A percentile compares a stretch with the other conserved stretches of the same genome.
These are phyloP conservation scores for Nymphalis polychloros DNA, from an alignment of 2,888 invertebrate species.

Conservation along the genomic window DNA sequence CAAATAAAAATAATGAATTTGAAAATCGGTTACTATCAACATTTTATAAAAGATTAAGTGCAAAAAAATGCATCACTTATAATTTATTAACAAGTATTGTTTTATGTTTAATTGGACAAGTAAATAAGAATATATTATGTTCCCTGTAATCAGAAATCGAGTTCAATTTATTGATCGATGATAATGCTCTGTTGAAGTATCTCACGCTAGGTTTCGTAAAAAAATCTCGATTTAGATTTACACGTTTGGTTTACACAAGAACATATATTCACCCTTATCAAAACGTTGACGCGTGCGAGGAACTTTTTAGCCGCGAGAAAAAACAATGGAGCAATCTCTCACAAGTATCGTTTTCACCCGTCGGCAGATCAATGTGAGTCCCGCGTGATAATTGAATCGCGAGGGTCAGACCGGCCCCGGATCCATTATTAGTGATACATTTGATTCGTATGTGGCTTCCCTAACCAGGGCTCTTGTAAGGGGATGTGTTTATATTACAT, in stretches of 20 bases:
- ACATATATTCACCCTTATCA: slow-evolving; percentile 46
- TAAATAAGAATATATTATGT: neutral
- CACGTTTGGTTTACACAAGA: slow-evolving; percentile 35
- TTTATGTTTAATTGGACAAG: neutral
- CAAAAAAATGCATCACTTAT: too few species aligned
- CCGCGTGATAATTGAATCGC: slow-evolving; percentile 77
- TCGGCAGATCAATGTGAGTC: slow-evolving; percentile 68
- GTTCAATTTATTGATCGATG: neutral
- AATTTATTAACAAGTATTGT: too few species aligned
- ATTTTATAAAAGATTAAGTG: too few species aligned
- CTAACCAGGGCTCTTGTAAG: slow-evolving; percentile 45
- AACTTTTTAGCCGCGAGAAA: slow-evolving; percentile 80
- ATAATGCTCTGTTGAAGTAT: slow-evolving; percentile 10
- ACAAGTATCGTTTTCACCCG: slow-evolving; percentile 81
- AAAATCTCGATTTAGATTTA: slow-evolving; percentile 21
- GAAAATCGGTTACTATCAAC: too few species aligned
- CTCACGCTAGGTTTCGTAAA: slow-evolving; percentile 16
- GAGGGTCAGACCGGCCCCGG: slow-evolving; percentile 64
- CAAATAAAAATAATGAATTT: too few species aligned
- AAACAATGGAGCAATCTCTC: slow-evolving; percentile 82
- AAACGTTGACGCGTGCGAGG: slow-evolving; percentile 61
- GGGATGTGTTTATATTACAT: slow-evolving; percentile 31
- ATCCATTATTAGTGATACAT: slow-evolving; percentile 70
- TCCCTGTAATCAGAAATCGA: too few species aligned
- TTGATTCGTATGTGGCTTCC: slow-evolving; percentile 68